Evolutionary conservation across 2,797 vertebrate species (phyloP).

Genomic region (Coracias cyanogaster): DNA sequence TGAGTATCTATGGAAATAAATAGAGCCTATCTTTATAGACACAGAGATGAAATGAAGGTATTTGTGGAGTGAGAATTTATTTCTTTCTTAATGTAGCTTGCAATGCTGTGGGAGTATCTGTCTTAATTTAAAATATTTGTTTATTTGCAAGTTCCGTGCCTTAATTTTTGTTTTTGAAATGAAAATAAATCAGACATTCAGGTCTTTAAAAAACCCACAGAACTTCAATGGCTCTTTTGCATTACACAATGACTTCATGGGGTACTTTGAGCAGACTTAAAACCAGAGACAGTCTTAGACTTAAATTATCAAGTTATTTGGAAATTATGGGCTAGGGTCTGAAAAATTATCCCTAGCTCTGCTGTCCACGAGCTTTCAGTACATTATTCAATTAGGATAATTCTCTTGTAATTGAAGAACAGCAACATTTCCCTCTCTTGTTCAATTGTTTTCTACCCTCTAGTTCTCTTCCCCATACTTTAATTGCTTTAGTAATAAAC

Average conservation of each 20-base stretch:
- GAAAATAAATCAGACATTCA: not conserved
- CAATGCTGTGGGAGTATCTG: not conserved
- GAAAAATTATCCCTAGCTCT: not conserved
- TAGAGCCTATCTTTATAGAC: not conserved
- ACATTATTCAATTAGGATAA: not conserved
- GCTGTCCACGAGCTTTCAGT: not conserved
- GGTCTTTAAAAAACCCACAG: not conserved
- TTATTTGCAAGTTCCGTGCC: not conserved
- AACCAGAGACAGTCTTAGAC: not conserved
- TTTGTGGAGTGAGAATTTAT: not conserved
- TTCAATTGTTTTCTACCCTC: not conserved
- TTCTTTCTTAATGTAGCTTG: not conserved
- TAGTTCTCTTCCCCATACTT: not conserved
- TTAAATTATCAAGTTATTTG: not conserved
- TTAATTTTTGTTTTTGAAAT: not conserved
- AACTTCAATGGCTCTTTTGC: not conserved
- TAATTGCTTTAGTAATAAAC: not conserved
- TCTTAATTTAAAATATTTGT: slow-evolving; percentile 45
- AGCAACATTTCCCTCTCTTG: not conserved
- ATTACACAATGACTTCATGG: not conserved
- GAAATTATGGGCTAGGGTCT: not conserved
- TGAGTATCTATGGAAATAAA: slow-evolving; percentile 38
- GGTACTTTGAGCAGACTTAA: not conserved
- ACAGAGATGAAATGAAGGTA: not conserved
- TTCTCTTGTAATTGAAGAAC: not conserved